Evolutionary conservation across 1,140 invertebrate genomes (phyloP).

Genomic region (Calycopis cecrops): DNA sequence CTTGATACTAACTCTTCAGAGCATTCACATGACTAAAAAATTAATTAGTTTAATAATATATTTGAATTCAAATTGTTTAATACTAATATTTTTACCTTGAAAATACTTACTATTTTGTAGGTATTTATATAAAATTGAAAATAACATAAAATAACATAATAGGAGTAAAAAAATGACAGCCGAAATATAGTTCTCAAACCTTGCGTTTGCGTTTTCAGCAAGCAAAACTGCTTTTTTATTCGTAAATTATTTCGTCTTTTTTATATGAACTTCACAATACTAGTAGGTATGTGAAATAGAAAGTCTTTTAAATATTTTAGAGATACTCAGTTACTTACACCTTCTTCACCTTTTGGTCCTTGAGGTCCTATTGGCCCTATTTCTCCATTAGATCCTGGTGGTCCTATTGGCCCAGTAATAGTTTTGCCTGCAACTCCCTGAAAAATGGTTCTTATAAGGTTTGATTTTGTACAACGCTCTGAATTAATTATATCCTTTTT

Average conservation of each 20-base stretch:
- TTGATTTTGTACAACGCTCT: too few relatives aligned
- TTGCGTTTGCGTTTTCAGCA: too few relatives aligned
- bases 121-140: too few relatives aligned
- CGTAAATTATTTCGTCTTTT: background rate
- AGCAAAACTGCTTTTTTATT: too few relatives aligned
- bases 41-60: conserved; percentile 8
- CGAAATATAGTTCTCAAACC: too few relatives aligned
- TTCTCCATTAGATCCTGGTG: conserved; percentile 31
- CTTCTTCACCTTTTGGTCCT: conserved; percentile 30
- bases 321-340: conserved; percentile 15
- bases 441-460: background rate
- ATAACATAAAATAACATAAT: too few relatives aligned
- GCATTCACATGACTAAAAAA: conserved; percentile 45
- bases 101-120: too few relatives aligned
- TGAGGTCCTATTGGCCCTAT: conserved; percentile 28
- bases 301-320: background rate
- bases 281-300: too few relatives aligned
- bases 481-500: too few relatives aligned
- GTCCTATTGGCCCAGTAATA: conserved; percentile 33
- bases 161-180: too few relatives aligned
- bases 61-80: too few relatives aligned
- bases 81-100: too few relatives aligned
- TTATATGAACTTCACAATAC: background rate
- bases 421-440: conserved; percentile 38
- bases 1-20: conserved; percentile 39